These are phyloP conservation scores for Hesperia comma DNA, from an alignment of 2,888 invertebrate genomes.

Conservation along the genomic window DNA sequence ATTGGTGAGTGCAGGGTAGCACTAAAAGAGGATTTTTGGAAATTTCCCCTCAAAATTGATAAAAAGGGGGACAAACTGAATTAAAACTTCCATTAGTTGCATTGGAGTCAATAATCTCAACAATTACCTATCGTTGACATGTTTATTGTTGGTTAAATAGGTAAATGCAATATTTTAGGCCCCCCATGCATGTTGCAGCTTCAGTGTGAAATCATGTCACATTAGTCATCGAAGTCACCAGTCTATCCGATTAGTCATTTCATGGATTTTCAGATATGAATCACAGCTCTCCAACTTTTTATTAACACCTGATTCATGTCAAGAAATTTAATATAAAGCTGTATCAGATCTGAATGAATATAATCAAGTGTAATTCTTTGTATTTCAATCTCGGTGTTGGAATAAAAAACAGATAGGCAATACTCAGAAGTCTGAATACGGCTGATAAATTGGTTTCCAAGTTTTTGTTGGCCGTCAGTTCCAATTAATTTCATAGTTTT, in stretches of 20 bases:
- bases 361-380: slow-evolving; percentile 25
- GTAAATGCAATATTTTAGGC: slow-evolving; percentile 47
- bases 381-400: slow-evolving; percentile 5
- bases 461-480: slow-evolving; percentile 16
- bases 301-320: slow-evolving; percentile 25
- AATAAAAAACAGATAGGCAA: slow-evolving; percentile 23
- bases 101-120: too few relatives aligned
- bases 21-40: too few relatives aligned
- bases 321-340: slow-evolving; percentile 5
- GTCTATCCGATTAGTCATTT: slow-evolving; percentile 53
- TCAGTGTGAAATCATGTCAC: slow-evolving; percentile 52
- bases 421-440: slow-evolving; percentile 28
- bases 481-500: slow-evolving; percentile 1
- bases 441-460: slow-evolving; percentile 10
- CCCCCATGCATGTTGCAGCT: slow-evolving; percentile 35
- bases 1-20: too few relatives aligned
- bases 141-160: too few relatives aligned
- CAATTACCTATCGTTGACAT: too few relatives aligned
- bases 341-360: slow-evolving; percentile 5
- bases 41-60: too few relatives aligned
- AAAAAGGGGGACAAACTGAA: too few relatives aligned
- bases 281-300: slow-evolving; percentile 40
- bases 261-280: slow-evolving; percentile 51
- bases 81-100: too few relatives aligned
- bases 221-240: slow-evolving; percentile 52